These are phyloP conservation scores for Onychomys torridus DNA, from an alignment of 2,797 vertebrate genomes.

Conservation along the genomic window DNA sequence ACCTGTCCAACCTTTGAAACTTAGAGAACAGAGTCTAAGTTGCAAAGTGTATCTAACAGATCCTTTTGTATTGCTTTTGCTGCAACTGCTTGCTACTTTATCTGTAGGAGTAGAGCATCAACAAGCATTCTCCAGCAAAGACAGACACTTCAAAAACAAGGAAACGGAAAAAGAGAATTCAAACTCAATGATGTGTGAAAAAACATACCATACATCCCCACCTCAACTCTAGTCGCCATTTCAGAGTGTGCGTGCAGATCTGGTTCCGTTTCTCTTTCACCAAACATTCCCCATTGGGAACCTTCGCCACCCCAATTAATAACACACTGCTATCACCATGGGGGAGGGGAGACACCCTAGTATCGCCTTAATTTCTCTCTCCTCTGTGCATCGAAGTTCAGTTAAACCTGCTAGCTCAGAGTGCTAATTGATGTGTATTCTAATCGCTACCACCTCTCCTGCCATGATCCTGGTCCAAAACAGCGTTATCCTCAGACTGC, in stretches of 20 bases:
- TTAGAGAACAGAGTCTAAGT: conserved; percentile 23
- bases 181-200: conserved; percentile 51
- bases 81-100: background rate
- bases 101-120: background rate
- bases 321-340: background rate
- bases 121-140: background rate
- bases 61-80: background rate
- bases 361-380: conserved; percentile 9
- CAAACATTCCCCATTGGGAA: background rate
- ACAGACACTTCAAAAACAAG: conserved; percentile 26
- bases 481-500: background rate
- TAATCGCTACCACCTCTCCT: background rate
- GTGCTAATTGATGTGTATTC: background rate
- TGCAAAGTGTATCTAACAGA: background rate
- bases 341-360: background rate
- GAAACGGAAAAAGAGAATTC: background rate
- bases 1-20: background rate
- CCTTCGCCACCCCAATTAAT: background rate
- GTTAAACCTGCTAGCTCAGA: background rate
- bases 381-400: background rate
- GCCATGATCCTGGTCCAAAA: background rate
- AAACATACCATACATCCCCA: conserved; percentile 46
- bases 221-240: conserved; percentile 36
- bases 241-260: background rate
- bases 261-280: background rate